Evolutionary conservation across 2,888 invertebrate species (phyloP).

Genomic region (Acleris holmiana): DNA sequence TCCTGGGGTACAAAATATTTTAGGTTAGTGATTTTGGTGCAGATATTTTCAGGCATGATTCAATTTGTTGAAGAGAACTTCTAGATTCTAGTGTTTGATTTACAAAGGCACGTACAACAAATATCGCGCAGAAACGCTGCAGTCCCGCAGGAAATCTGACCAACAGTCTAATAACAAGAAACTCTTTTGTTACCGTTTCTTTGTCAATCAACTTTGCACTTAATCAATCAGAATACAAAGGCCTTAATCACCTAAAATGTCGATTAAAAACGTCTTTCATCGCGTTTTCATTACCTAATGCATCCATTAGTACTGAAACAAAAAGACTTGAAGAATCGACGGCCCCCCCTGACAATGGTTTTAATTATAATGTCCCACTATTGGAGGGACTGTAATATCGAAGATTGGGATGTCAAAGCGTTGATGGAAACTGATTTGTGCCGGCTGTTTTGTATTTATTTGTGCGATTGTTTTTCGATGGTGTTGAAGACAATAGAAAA

Average conservation of each 20-base stretch:
- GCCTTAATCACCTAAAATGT: conserved; percentile 46
- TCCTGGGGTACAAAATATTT: too few relatives aligned
- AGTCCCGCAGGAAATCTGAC: too few relatives aligned
- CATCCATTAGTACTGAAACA: conserved; percentile 61
- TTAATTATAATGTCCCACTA: conserved; percentile 81
- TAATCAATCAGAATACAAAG: conserved; percentile 27
- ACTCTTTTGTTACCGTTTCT: background rate
- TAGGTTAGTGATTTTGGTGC: too few relatives aligned
- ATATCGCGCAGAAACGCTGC: too few relatives aligned
- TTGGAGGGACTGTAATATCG: conserved; percentile 48
- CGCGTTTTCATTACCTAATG: conserved; percentile 65
- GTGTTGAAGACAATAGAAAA: background rate
- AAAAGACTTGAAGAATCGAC: conserved; percentile 65
- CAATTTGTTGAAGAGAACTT: too few relatives aligned
- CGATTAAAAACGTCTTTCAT: conserved; percentile 31
- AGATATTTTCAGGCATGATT: too few relatives aligned
- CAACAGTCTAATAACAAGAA: too few relatives aligned
- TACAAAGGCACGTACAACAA: conserved; percentile 1
- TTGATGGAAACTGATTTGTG: conserved; percentile 30
- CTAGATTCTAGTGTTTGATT: background rate
- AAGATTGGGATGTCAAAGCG: conserved; percentile 39
- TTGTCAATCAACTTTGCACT: conserved; percentile 23
- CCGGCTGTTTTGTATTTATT: background rate
- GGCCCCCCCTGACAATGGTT: conserved; percentile 62
- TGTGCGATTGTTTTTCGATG: conserved; percentile 9